These are phyloP conservation scores for Cinara cedri DNA, from an alignment of 2,888 invertebrate species.

Conservation along the genomic window DNA sequence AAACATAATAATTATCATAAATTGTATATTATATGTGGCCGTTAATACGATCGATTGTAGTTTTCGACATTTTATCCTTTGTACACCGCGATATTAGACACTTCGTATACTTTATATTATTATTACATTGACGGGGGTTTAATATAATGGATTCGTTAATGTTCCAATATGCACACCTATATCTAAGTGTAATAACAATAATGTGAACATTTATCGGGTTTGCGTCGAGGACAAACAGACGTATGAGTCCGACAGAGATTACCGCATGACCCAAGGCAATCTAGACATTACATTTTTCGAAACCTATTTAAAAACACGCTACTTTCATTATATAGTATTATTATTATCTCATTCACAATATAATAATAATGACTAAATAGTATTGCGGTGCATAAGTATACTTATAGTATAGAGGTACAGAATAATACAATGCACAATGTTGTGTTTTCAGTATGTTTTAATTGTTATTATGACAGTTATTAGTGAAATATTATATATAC, in stretches of 20 bases:
- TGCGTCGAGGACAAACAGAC: conserved; percentile 22
- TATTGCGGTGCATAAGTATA: conserved; percentile 20
- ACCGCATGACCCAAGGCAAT: conserved; percentile 50
- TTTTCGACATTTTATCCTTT: background rate
- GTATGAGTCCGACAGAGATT: conserved; percentile 9
- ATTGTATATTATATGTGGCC: too few species aligned
- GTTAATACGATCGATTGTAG: background rate
- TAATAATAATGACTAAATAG: conserved; percentile 14
- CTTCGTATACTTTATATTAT: too few species aligned
- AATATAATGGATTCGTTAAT: conserved; percentile 1
- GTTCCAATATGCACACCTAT: background rate
- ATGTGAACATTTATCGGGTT: conserved; percentile 24
- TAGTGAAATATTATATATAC: background rate
- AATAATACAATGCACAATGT: conserved; percentile 16
- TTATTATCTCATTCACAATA: conserved; percentile 32
- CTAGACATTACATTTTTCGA: conserved; percentile 37
- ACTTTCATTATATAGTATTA: conserved; percentile 52
- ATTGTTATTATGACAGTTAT: conserved; percentile 28
- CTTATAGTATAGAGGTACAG: too few species aligned
- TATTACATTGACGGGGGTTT: background rate
- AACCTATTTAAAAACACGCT: conserved; percentile 40
- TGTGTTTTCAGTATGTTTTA: conserved; percentile 7
- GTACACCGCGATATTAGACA: background rate
- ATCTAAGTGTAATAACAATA: background rate
- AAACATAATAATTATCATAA: background rate